phyloP scores from a whole-genome alignment of 1,140 invertebrate species.

The Drosophila eugracilis region DNA sequence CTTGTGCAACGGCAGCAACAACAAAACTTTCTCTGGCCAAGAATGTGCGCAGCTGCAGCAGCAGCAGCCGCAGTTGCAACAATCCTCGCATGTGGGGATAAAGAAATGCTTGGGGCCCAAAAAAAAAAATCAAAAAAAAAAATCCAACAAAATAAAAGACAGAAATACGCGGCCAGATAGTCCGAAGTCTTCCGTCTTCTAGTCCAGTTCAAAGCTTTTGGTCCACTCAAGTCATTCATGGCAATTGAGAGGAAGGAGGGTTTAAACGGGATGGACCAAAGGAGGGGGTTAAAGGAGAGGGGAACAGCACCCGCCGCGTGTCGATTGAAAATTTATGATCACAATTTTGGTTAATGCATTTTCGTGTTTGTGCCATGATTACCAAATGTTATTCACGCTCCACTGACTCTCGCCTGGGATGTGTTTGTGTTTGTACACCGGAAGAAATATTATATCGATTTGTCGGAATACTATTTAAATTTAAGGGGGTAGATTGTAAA shows the following conservation, averaged over 20 bases:
- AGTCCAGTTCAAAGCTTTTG: slow-evolving; percentile 64
- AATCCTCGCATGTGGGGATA: slow-evolving; percentile 45
- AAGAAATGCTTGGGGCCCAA: slow-evolving; percentile 48
- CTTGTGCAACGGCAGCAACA: slow-evolving; percentile 62
- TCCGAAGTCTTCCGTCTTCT: slow-evolving; percentile 54
- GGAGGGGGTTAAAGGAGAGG: slow-evolving; percentile 40
- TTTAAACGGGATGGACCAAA: slow-evolving; percentile 1
- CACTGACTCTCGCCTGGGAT: slow-evolving; percentile 67
- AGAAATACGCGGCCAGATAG: slow-evolving; percentile 51
- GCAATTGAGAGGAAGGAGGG: slow-evolving; percentile 32
- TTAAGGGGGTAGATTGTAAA: too few relatives aligned
- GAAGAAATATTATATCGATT: slow-evolving; percentile 4
- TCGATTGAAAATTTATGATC: slow-evolving; percentile 84
- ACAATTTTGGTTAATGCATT: slow-evolving; percentile 84
- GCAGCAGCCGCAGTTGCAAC: slow-evolving; percentile 28
- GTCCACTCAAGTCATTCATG: slow-evolving; percentile 74
- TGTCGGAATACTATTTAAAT: neutral
- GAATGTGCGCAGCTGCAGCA: slow-evolving; percentile 79
- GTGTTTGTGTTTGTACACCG: slow-evolving; percentile 13
- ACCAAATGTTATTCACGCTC: slow-evolving; percentile 83
- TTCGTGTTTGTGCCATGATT: slow-evolving; percentile 83
- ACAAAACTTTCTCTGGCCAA: slow-evolving; percentile 79
- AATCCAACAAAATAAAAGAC: slow-evolving; percentile 4
- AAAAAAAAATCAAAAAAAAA: slow-evolving; percentile 1
- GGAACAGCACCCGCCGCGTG: slow-evolving; percentile 78